These are phyloP conservation scores for Harpagifer antarcticus DNA, from an alignment of 2,797 vertebrate genomes.

Conservation along the genomic window DNA sequence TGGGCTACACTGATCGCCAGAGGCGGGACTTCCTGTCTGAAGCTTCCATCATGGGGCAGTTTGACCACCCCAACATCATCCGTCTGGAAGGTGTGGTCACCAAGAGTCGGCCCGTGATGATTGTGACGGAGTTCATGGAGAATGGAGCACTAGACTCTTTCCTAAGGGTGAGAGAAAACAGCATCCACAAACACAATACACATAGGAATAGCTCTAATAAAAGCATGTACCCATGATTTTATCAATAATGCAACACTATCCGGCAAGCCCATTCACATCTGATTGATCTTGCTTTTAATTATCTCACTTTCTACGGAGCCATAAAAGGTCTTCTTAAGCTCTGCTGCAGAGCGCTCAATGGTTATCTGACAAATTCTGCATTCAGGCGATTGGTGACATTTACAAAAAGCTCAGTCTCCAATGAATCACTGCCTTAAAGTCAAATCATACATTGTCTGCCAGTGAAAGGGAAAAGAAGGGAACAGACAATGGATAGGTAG, in stretches of 20 bases:
- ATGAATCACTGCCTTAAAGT: slow-evolving; percentile 67
- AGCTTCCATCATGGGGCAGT: slow-evolving; percentile 99
- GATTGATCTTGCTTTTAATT: slow-evolving; percentile 51
- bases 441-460: slow-evolving; percentile 61
- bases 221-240: slow-evolving; percentile 33
- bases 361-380: slow-evolving; percentile 56
- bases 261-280: slow-evolving; percentile 18
- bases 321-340: slow-evolving; percentile 53
- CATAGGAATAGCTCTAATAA: not conserved
- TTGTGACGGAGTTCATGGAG: slow-evolving; percentile 99
- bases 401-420: slow-evolving; percentile 67
- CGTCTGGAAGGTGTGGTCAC: slow-evolving; percentile 98
- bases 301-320: slow-evolving; percentile 44
- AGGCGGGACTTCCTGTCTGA: slow-evolving; percentile 96
- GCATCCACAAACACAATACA: slow-evolving; percentile 19
- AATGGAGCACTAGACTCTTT: slow-evolving; percentile 98
- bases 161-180: slow-evolving; percentile 88
- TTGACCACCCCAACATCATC: slow-evolving; percentile 98
- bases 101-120: slow-evolving; percentile 98
- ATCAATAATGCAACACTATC: slow-evolving; percentile 12
- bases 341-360: slow-evolving; percentile 23
- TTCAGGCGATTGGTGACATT: slow-evolving; percentile 72
- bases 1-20: slow-evolving; percentile 97
- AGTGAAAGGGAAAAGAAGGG: slow-evolving; percentile 17
- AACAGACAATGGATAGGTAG: not conserved